Evolutionary conservation across 2,113 vertebrate species (phyloP).

Genomic region (Anoplopoma fimbria): DNA sequence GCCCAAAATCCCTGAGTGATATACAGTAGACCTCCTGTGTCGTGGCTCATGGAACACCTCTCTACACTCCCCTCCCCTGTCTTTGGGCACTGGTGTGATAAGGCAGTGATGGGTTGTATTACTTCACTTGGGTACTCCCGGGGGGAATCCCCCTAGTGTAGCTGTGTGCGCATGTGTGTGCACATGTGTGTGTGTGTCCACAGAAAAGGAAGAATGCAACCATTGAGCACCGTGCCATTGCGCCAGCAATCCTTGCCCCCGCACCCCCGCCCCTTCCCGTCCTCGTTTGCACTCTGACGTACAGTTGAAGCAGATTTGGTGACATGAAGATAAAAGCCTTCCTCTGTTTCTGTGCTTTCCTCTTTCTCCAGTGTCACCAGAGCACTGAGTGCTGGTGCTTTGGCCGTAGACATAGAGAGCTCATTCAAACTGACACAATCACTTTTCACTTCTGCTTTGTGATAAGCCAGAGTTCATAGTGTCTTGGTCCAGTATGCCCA

Average conservation of each 20-base stretch:
- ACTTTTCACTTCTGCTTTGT: conserved; percentile 77
- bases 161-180: conserved; percentile 32
- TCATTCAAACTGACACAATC: conserved; percentile 82
- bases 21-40: conserved; percentile 65
- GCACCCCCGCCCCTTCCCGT: conserved; percentile 62
- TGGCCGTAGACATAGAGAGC: conserved; percentile 77
- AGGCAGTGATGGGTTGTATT: conserved; percentile 78
- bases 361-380: conserved; percentile 81
- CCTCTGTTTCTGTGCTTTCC: conserved; percentile 80
- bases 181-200: conserved; percentile 50
- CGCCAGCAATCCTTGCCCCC: conserved; percentile 71
- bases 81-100: conserved; percentile 82
- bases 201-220: conserved; percentile 78
- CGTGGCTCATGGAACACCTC: conserved; percentile 61
- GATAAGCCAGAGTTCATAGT: conserved; percentile 74
- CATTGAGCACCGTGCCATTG: conserved; percentile 77
- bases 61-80: conserved; percentile 73
- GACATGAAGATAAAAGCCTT: conserved; percentile 84
- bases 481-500: conserved; percentile 62
- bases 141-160: conserved; percentile 76
- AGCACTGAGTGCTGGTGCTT: conserved; percentile 76
- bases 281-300: conserved; percentile 81
- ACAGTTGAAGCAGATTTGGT: conserved; percentile 82
- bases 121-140: conserved; percentile 72
- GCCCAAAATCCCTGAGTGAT: conserved; percentile 53